These are phyloP conservation scores for Thripadectes ignobilis DNA, from an alignment of 2,797 vertebrate genomes.

Conservation along the genomic window DNA sequence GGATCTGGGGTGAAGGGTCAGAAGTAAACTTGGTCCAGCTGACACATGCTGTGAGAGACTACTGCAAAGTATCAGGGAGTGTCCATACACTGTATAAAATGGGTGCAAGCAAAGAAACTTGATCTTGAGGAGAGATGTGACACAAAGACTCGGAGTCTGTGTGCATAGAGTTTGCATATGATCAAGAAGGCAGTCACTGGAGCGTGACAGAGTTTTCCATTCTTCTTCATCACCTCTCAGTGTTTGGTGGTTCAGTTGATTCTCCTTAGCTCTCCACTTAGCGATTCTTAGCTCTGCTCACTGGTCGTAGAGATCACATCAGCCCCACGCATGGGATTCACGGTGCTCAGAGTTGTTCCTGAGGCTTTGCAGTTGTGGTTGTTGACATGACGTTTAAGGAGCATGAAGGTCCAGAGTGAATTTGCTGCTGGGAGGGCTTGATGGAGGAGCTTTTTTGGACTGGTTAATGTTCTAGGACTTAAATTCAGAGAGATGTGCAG, in stretches of 20 bases:
- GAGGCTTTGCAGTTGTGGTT: not conserved
- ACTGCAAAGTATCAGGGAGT: not conserved
- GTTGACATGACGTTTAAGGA: not conserved
- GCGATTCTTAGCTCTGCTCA: not conserved
- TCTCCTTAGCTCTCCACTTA: not conserved
- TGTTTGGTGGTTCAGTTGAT: not conserved
- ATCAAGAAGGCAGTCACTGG: not conserved
- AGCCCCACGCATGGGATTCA: not conserved
- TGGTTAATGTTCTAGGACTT: not conserved
- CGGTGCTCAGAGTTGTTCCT: not conserved
- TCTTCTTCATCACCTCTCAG: not conserved
- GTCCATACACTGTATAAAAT: not conserved
- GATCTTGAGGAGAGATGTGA: not conserved
- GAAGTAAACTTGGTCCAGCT: not conserved
- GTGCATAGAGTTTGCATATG: not conserved
- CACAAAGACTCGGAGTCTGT: rapidly evolving
- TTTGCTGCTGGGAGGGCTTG: not conserved
- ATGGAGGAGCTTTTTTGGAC: not conserved
- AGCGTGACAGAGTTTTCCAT: not conserved
- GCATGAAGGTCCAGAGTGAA: rapidly evolving
- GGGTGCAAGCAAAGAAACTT: not conserved
- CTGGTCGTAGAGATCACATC: rapidly evolving
- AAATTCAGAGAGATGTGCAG: not conserved
- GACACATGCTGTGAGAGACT: not conserved
- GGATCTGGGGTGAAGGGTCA: not conserved